A percentile compares a stretch with the other conserved stretches of the same genome.
Evolutionary conservation across 2,888 invertebrate genomes (phyloP).

Genomic region (Flexamia atlantica): DNA sequence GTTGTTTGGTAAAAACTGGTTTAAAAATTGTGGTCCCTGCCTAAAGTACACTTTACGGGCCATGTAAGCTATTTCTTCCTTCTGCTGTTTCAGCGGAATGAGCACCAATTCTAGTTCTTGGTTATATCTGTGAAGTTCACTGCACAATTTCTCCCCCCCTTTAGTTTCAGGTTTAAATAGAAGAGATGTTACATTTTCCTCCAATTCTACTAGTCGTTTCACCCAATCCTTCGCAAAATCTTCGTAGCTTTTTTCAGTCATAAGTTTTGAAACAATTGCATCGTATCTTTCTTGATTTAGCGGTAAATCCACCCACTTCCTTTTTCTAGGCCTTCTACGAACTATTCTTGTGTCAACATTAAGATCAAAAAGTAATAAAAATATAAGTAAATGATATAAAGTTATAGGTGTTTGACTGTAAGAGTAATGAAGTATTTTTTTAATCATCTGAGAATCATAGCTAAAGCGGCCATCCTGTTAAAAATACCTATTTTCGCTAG

Average conservation of each 20-base stretch:
- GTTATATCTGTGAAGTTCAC: slow-evolving; percentile 20
- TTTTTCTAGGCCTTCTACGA: neutral
- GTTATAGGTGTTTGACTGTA: neutral
- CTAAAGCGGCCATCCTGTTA: neutral
- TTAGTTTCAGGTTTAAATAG: slow-evolving; percentile 3
- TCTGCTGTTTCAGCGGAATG: slow-evolving; percentile 33
- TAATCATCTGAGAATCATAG: neutral
- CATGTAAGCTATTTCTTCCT: slow-evolving; percentile 32
- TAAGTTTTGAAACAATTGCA: slow-evolving; percentile 10
- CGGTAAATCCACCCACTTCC: slow-evolving; percentile 6
- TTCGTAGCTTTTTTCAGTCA: slow-evolving; percentile 53
- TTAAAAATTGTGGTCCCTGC: slow-evolving; percentile 23
- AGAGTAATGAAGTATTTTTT: neutral
- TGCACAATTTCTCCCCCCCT: slow-evolving; percentile 42
- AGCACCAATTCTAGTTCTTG: slow-evolving; percentile 41
- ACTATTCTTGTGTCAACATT: neutral
- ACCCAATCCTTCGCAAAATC: slow-evolving; percentile 37
- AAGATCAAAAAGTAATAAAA: slow-evolving; percentile 9
- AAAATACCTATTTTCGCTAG: no score
- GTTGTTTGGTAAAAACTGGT: slow-evolving; percentile 36
- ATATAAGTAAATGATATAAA: neutral
- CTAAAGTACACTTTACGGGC: slow-evolving; percentile 23
- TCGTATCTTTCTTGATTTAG: slow-evolving; percentile 27
- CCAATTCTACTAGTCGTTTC: neutral
- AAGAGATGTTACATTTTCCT: slow-evolving; percentile 10